Evolutionary conservation across 1,140 invertebrate species (phyloP).

Genomic region (Drosophila parvula): DNA sequence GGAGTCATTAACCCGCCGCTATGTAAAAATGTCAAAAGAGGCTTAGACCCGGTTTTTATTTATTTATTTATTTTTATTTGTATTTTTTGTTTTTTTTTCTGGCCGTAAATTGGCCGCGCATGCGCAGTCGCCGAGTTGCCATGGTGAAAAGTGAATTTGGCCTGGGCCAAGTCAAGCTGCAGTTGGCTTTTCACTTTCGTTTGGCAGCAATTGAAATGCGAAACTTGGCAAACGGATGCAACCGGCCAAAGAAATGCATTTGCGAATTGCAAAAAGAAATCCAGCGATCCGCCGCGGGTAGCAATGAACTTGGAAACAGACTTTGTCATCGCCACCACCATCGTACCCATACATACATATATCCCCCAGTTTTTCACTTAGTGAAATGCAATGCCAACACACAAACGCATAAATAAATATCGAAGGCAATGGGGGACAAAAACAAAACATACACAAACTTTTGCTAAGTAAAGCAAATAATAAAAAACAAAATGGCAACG

Average conservation of each 20-base stretch:
- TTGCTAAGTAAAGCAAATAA: constrained; percentile 39
- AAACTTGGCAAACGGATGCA: constrained; percentile 81
- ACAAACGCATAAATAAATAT: constrained; percentile 68
- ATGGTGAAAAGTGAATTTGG: constrained; percentile 67
- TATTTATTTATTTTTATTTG: constrained; percentile 5
- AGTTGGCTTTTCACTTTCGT: constrained; percentile 80
- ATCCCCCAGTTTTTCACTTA: constrained; percentile 57
- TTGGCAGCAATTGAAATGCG: constrained; percentile 74
- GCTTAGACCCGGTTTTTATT: constrained; percentile 30
- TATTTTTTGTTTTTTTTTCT: constrained; percentile 3
- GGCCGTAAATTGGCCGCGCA: constrained; percentile 70
- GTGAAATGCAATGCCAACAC: constrained; percentile 69
- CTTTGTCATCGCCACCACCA: constrained; percentile 19
- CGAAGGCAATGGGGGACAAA: constrained; percentile 15
- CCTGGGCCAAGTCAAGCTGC: constrained; percentile 50
- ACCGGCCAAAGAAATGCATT: constrained; percentile 29
- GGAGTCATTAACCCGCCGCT: constrained; percentile 58
- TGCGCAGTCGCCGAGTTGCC: constrained; percentile 53
- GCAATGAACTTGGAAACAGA: constrained; percentile 74
- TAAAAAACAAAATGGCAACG: neutral
- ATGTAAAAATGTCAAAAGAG: constrained; percentile 71
- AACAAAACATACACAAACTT: constrained; percentile 13
- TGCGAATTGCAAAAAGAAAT: constrained; percentile 25
- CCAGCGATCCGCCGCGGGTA: constrained; percentile 11
- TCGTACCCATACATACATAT: too few relatives aligned